These are phyloP conservation scores for Hecatera dysodea DNA, from an alignment of 2,888 invertebrate genomes.

Conservation along the genomic window DNA sequence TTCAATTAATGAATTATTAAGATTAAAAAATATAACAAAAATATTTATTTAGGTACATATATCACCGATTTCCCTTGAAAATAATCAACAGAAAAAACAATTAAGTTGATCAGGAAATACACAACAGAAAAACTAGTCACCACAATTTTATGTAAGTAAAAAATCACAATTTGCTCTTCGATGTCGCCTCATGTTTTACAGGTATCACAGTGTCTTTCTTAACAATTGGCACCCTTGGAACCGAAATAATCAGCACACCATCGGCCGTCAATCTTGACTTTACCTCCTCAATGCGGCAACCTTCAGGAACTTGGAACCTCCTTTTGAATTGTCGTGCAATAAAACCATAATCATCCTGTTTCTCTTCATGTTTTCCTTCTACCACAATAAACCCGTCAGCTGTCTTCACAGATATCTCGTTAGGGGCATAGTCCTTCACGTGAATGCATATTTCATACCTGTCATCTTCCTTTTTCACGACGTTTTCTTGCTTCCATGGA, in stretches of 20 bases:
- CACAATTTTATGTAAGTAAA: background rate
- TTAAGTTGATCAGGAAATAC: constrained; percentile 18
- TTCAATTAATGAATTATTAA: constrained; percentile 8
- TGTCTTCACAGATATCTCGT: constrained; percentile 78
- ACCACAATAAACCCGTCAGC: constrained; percentile 77
- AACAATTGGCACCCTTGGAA: constrained; percentile 69
- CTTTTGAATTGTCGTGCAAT: constrained; percentile 80
- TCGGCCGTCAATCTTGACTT: constrained; percentile 77
- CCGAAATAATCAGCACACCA: constrained; percentile 76
- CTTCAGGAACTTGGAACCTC: constrained; percentile 77
- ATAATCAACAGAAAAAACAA: constrained; percentile 20
- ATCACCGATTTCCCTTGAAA: constrained; percentile 24
- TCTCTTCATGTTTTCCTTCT: constrained; percentile 82
- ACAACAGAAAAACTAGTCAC: constrained; percentile 6
- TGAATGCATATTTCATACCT: constrained; percentile 79
- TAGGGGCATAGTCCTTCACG: constrained; percentile 78
- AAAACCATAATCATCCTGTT: constrained; percentile 79
- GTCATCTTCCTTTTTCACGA: constrained; percentile 71
- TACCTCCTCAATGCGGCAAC: constrained; percentile 74
- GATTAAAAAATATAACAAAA: constrained; percentile 5
- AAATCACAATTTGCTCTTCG: constrained; percentile 76
- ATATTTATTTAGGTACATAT: constrained; percentile 25
- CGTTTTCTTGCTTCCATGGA: constrained; percentile 80
- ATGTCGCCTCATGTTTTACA: constrained; percentile 72
- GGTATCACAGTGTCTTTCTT: constrained; percentile 80